These are phyloP conservation scores for Pinna nobilis DNA, from an alignment of 1,140 invertebrate genomes.

Conservation along the genomic window DNA sequence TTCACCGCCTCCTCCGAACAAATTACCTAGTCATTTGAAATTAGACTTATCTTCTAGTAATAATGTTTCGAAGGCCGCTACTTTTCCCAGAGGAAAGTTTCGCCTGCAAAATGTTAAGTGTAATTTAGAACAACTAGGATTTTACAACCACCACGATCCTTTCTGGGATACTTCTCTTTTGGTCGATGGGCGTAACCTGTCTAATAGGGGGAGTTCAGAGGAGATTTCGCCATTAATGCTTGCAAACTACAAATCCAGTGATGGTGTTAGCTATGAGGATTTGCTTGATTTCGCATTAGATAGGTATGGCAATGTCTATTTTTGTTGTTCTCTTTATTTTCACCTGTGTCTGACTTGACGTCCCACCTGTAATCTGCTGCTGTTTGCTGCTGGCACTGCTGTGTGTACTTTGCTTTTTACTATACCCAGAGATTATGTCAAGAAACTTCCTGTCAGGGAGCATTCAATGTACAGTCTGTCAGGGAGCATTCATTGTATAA, in stretches of 20 bases:
- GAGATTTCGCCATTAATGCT: slow-evolving; percentile 63
- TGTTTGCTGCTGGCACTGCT: slow-evolving; percentile 6
- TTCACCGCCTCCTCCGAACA: slow-evolving; percentile 7
- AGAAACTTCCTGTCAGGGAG: no score
- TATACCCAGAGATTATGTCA: no score
- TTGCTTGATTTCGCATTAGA: slow-evolving; percentile 91
- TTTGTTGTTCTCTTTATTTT: slow-evolving; percentile 27
- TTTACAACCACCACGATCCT: slow-evolving; percentile 65
- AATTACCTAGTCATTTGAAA: slow-evolving; percentile 12
- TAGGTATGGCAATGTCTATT: slow-evolving; percentile 61
- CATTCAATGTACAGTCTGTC: no score
- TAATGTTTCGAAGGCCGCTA: slow-evolving; percentile 39
- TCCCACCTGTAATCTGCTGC: background rate
- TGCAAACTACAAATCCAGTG: slow-evolving; percentile 69
- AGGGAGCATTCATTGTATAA: no score
- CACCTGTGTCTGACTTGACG: background rate
- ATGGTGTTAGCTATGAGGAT: slow-evolving; percentile 93
- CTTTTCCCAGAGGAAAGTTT: slow-evolving; percentile 55
- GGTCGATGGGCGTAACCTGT: slow-evolving; percentile 53
- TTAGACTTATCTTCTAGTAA: slow-evolving; percentile 4
- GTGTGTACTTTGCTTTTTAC: no score
- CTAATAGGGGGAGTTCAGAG: slow-evolving; percentile 47
- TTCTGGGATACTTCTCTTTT: slow-evolving; percentile 66
- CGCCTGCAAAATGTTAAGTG: slow-evolving; percentile 54
- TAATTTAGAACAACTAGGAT: slow-evolving; percentile 66